These are phyloP conservation scores for Hyperoodon ampullatus DNA, from an alignment of 2,113 vertebrate genomes.

Conservation along the genomic window DNA sequence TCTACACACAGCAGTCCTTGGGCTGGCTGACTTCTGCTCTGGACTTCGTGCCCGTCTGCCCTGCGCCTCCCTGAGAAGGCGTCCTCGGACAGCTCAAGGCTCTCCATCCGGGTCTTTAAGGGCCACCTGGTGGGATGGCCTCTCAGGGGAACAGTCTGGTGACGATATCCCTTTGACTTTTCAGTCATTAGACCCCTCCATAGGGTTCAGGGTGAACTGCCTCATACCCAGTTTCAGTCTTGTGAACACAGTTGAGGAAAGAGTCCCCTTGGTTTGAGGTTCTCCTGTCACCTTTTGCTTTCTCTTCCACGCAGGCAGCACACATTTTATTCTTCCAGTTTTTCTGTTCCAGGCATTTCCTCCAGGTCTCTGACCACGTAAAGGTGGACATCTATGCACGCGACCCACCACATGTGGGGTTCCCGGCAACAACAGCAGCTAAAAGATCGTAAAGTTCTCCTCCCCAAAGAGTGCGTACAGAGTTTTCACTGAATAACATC, in stretches of 20 bases:
- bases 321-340: not conserved
- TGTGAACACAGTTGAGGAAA: not conserved
- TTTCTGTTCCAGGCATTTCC: not conserved
- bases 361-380: not conserved
- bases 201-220: not conserved
- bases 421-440: not conserved
- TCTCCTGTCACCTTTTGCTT: not conserved
- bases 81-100: fast-evolving
- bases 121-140: not conserved
- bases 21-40: not conserved
- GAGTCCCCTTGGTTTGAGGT: not conserved
- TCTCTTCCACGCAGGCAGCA: not conserved
- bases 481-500: not conserved
- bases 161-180: not conserved
- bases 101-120: not conserved
- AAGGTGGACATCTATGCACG: not conserved
- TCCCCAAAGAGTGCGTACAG: not conserved
- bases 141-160: not conserved
- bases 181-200: not conserved
- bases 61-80: not conserved
- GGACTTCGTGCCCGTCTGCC: fast-evolving
- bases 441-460: not conserved
- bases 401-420: not conserved
- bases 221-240: not conserved
- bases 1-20: fast-evolving